A percentile compares a stretch with the other conserved stretches of the same genome.
Conservation (phyloP, 2,113 vertebrate genomes). For the Macquaria australasica region DNA sequence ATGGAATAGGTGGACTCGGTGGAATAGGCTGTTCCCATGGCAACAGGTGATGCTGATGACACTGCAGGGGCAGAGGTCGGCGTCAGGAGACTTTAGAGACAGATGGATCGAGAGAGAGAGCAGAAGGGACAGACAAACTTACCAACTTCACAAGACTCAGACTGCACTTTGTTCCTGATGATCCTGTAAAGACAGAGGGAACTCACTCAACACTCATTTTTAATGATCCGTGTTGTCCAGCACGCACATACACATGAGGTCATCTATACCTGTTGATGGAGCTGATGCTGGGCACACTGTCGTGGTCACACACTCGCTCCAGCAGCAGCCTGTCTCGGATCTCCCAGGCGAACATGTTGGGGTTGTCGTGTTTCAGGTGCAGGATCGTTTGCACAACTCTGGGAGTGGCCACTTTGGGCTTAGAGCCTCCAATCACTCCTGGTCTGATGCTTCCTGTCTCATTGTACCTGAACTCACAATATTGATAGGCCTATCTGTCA, state of each 20-base stretch:
- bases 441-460: slow-evolving; percentile 87
- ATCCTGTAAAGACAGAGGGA: slow-evolving; percentile 77
- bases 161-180: slow-evolving; percentile 86
- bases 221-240: slow-evolving; percentile 8
- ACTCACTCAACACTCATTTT: not conserved
- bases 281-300: slow-evolving; percentile 88
- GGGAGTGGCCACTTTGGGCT: slow-evolving; percentile 89
- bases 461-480: slow-evolving; percentile 82
- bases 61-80: slow-evolving; percentile 35
- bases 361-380: slow-evolving; percentile 85
- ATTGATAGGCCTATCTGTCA: not conserved
- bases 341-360: slow-evolving; percentile 89
- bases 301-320: slow-evolving; percentile 84
- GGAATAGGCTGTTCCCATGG: slow-evolving; percentile 22
- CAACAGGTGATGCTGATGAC: slow-evolving; percentile 39
- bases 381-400: slow-evolving; percentile 87
- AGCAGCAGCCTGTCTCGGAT: slow-evolving; percentile 86
- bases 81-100: slow-evolving; percentile 10
- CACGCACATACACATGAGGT: slow-evolving; percentile 62
- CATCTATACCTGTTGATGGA: slow-evolving; percentile 85
- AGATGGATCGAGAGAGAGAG: not conserved
- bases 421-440: slow-evolving; percentile 87
- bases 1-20: slow-evolving; percentile 82
- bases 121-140: not conserved
- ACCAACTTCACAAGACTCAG: slow-evolving; percentile 77